A percentile compares a stretch with the other conserved stretches of the same genome.
These are phyloP conservation scores for Yponomeuta plumbellus DNA, from an alignment of 2,888 invertebrate species.

Conservation along the genomic window DNA sequence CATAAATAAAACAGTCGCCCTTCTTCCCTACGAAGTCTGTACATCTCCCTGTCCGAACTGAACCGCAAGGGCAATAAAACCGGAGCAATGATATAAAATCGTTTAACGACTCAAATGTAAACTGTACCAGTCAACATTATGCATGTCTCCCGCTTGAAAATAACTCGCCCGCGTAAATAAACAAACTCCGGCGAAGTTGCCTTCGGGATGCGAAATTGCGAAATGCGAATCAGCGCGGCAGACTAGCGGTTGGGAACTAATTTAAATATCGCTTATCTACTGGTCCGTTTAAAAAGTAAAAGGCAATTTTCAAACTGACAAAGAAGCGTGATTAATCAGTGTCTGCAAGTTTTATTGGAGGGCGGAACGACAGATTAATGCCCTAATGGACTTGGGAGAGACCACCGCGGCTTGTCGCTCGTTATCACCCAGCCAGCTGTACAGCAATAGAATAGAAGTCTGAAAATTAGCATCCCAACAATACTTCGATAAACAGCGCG, in stretches of 20 bases:
- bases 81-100: constrained; percentile 58
- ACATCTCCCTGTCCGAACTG: neutral
- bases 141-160: constrained; percentile 57
- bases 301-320: neutral
- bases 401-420: neutral
- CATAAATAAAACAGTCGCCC: constrained; percentile 18
- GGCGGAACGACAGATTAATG: neutral
- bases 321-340: neutral
- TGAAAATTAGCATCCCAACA: constrained; percentile 5
- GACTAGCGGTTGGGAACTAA: neutral
- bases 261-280: neutral
- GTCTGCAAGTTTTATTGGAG: constrained; percentile 7
- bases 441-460: neutral
- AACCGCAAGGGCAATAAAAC: constrained; percentile 39
- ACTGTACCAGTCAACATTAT: constrained; percentile 56
- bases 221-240: constrained; percentile 20
- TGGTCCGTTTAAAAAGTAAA: neutral
- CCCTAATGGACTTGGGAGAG: neutral
- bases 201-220: constrained; percentile 23
- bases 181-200: constrained; percentile 18
- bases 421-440: neutral
- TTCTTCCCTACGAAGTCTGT: constrained; percentile 1
- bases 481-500: neutral
- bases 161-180: constrained; percentile 51
- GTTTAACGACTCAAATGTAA: constrained; percentile 63